Base-by-base conservation (phyloP, 2,888 invertebrate genomes). In the Leptinotarsa rubiginosa region DNA sequence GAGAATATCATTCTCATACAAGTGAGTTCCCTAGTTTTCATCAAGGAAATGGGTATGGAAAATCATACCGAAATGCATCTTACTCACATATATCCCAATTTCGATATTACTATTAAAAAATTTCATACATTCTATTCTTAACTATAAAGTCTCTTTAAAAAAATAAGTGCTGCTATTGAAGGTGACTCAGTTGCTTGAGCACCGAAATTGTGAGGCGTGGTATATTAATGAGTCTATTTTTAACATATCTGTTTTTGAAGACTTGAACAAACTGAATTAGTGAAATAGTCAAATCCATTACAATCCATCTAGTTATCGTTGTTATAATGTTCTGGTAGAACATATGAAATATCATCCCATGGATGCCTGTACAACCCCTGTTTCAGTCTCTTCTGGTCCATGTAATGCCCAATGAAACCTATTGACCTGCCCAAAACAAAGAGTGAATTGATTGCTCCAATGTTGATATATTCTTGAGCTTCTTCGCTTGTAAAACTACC, bases 361-460 rank as follows among this genome's bases (percentile, higher is more conserved):
- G 99, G 99, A 89, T 99, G 99, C 82, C 99, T 94, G 89, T 99
- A 99, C 4, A 99, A 91, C 10, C 99, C 99, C 89, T 99, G 99
- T 87, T 99, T 99, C 89, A 99, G 92, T 80, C 99, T 91, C 90
- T 97, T 98, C 90, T 99, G 99, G 89, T 99, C 99, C 91, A 99
- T 93, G 88, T 94, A 99, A 87, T 99, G 99, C 18, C 98, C 99
- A 82, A 99, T 97, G 84, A 99, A 98, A 59, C 99, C 99, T 89
- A 99, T 97, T 85, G 97, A 98, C 79, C 99, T 93, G 12, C 99
- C 99, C 47, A 99, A 91, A 4, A 99, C 99, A 89, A 99, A 99
- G 69, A 99, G 90, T 1, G 99, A 99, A 89, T 99, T 99, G 83
- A 99, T 96, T 0, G 98, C 95, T 59, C 99, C 99, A 89, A 99